phyloP scores from a whole-genome alignment of 2,113 vertebrate genomes.

The Microtus pennsylvanicus region DNA sequence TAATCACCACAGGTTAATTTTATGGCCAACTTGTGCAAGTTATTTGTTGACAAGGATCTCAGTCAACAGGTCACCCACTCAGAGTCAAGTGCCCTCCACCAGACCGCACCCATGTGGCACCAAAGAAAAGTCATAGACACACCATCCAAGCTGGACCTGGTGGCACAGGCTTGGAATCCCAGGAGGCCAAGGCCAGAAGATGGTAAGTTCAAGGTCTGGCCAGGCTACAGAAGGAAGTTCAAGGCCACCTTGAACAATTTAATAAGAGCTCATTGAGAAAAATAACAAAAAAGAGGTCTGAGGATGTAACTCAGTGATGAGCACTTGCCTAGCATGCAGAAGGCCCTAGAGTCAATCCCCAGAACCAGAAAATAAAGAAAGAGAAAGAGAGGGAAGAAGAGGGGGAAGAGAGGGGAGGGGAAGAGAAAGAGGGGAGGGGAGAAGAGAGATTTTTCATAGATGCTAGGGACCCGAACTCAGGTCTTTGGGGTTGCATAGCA shows the following conservation, averaged over 20 bases:
- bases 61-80: background rate
- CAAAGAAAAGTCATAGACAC: background rate
- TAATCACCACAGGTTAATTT: background rate
- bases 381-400: background rate
- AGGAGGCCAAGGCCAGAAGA: background rate
- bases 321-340: background rate
- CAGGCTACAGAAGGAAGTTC: background rate
- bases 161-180: background rate
- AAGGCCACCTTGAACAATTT: background rate
- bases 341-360: background rate
- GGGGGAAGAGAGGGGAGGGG: no score
- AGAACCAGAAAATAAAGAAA: background rate
- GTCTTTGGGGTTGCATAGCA: background rate
- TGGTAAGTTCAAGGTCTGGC: background rate
- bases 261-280: background rate
- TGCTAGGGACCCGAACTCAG: background rate
- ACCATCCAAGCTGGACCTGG: background rate
- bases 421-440: accelerated
- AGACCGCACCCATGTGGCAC: background rate
- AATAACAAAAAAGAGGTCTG: background rate
- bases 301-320: background rate
- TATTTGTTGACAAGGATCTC: background rate
- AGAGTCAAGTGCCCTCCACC: background rate
- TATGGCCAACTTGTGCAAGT: background rate
- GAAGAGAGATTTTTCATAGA: background rate